These are phyloP conservation scores for Rhinatrema bivittatum DNA, from an alignment of 2,797 vertebrate genomes.

Conservation along the genomic window DNA sequence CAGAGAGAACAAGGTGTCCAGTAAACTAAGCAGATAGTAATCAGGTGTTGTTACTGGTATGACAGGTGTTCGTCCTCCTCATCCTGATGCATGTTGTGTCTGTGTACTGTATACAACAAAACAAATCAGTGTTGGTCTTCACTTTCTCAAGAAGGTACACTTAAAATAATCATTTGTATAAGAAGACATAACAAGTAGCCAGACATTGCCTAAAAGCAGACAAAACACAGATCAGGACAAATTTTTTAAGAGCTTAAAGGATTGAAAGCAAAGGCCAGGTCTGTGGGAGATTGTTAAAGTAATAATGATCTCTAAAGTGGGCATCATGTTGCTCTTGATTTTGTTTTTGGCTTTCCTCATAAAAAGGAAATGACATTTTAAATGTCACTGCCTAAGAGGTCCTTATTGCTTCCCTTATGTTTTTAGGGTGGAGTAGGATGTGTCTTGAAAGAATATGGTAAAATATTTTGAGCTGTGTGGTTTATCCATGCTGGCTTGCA, in stretches of 20 bases:
- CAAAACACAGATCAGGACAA: slow-evolving; percentile 39
- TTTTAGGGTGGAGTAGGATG: neutral
- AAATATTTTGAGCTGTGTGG: no score
- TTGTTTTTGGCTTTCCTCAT: slow-evolving; percentile 14
- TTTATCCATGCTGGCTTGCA: no score
- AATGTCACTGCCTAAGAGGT: slow-evolving; percentile 1
- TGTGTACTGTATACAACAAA: slow-evolving; percentile 51
- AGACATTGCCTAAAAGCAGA: slow-evolving; percentile 38
- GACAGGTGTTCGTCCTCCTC: slow-evolving; percentile 42
- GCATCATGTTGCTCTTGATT: slow-evolving; percentile 15
- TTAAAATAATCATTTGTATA: slow-evolving; percentile 43
- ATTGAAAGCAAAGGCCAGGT: slow-evolving; percentile 19
- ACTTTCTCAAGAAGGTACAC: slow-evolving; percentile 47
- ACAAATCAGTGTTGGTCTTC: slow-evolving; percentile 45
- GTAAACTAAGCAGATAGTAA: slow-evolving; percentile 95
- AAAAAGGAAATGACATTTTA: no score
- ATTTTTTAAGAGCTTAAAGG: no score
- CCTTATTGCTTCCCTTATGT: slow-evolving; percentile 4
- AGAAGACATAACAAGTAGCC: slow-evolving; percentile 35
- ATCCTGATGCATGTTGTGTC: slow-evolving; percentile 60
- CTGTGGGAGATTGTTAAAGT: slow-evolving; percentile 25
- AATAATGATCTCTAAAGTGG: slow-evolving; percentile 13
- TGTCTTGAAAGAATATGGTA: no score
- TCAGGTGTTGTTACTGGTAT: slow-evolving; percentile 17
- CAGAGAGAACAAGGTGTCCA: slow-evolving; percentile 82